Evolutionary conservation across 2,888 invertebrate genomes (phyloP), one percentile per base, ranked within the genome.

Genomic region (Pterobdella sp.): DNA sequence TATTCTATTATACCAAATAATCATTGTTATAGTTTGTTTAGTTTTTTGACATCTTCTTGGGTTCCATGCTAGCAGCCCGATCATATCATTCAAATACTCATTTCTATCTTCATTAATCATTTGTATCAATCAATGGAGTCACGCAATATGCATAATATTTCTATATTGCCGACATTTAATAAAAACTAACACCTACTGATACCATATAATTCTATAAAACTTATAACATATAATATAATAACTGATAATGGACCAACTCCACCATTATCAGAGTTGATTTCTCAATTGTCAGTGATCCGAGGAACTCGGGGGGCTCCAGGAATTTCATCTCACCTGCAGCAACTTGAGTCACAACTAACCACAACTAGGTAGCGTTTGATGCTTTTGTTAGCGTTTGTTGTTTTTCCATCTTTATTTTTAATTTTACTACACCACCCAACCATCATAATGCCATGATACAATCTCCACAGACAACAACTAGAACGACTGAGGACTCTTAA

Each of bases 241-340:
- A n/a, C n/a, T n/a, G n/a, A n/a, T n/a, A n/a, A 56, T 42, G 10
- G 49, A 42, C 22, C 49, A 7, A 56, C n/a, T 26, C 60, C 7
- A 26, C 60, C 60, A 56, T n/a, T n/a, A n/a, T n/a, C n/a, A n/a
- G 60, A 56, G 26, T 26, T 56, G n/a, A 22, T 56, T 26, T 56
- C 60, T n/a, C 60, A 56, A 26, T n/a, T 56, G 60, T 56, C 60
- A 56, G 60, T n/a, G 3, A 18, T 26, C 14, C 18, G 60, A n/a
- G 60, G 60, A 4, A 26, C n/a, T 4, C 60, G 60, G 18, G n/a
- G n/a, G 4, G 10, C 4, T 3, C 4, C 60, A 26, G 42, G 42
- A 7, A 56, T 56, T n/a, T 56, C 60, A 26, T 56, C 60, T n/a
- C 60, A 56, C 60, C 60, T 56, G 3, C 60, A 56, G 26, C 60